phyloP scores from a whole-genome alignment of 2,888 invertebrate species.

The Ectropis crepuscularia region DNA sequence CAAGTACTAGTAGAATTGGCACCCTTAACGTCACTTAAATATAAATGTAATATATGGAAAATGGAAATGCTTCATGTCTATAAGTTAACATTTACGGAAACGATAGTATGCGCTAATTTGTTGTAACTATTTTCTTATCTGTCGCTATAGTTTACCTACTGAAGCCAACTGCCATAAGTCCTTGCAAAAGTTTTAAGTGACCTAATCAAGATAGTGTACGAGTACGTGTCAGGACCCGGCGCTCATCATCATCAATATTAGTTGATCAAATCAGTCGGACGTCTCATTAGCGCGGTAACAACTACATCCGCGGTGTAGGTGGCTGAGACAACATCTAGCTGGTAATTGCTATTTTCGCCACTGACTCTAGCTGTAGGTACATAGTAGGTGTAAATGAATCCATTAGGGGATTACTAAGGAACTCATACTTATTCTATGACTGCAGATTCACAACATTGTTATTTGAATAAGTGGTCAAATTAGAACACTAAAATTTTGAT shows the following conservation, averaged over 20 bases:
- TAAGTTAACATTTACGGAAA: too few species aligned
- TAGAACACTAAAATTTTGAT: slow-evolving; percentile 1
- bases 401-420: slow-evolving; percentile 15
- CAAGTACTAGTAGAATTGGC: too few species aligned
- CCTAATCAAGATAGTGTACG: too few species aligned
- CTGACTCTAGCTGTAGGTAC: slow-evolving; percentile 20
- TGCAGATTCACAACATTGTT: background rate
- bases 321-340: slow-evolving; percentile 19
- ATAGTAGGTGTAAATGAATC: slow-evolving; percentile 27
- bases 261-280: slow-evolving; percentile 6
- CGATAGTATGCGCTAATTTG: too few species aligned
- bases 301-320: slow-evolving; percentile 18
- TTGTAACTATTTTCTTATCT: too few species aligned
- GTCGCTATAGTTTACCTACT: too few species aligned
- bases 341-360: slow-evolving; percentile 29
- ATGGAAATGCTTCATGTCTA: too few species aligned
- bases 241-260: slow-evolving; percentile 11
- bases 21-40: too few species aligned
- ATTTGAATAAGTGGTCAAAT: background rate
- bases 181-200: too few species aligned
- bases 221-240: too few species aligned
- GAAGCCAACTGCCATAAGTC: too few species aligned
- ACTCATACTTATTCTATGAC: slow-evolving; percentile 4
- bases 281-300: slow-evolving; percentile 12
- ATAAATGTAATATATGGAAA: too few species aligned